A percentile compares a stretch with the other conserved stretches of the same genome.
Evolutionary conservation across 1,140 invertebrate genomes (phyloP).

Genomic region (Chironomus tepperi): DNA sequence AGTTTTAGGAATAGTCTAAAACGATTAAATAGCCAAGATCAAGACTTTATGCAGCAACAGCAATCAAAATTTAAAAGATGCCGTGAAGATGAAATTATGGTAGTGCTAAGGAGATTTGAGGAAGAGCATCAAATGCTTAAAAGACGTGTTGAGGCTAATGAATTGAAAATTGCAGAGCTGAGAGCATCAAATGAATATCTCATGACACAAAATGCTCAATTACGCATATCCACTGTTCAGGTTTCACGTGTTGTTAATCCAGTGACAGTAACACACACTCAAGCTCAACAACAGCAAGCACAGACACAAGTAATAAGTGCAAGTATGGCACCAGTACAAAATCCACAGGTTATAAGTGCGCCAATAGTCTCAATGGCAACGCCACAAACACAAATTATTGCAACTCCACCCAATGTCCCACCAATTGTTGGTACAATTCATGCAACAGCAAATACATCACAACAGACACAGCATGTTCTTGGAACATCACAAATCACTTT

Average conservation of each 20-base stretch:
- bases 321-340: conserved; percentile 48
- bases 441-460: conserved; percentile 27
- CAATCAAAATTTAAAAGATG: conserved; percentile 33
- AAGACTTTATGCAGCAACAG: neutral
- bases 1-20: conserved; percentile 15
- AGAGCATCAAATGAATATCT: conserved; percentile 75
- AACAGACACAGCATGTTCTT: conserved; percentile 35
- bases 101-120: conserved; percentile 25
- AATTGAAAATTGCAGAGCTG: conserved; percentile 46
- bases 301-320: conserved; percentile 45
- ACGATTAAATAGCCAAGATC: neutral
- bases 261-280: conserved; percentile 48
- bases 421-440: conserved; percentile 30
- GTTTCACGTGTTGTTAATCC: conserved; percentile 40
- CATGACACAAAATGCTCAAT: conserved; percentile 68
- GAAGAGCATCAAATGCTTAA: conserved; percentile 26
- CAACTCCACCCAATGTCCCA: conserved; percentile 34
- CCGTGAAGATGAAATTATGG: conserved; percentile 24
- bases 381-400: conserved; percentile 39
- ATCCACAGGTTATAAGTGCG: conserved; percentile 48
- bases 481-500: conserved; percentile 32
- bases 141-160: conserved; percentile 26
- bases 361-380: conserved; percentile 49
- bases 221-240: conserved; percentile 55
- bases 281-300: conserved; percentile 42